Conservation (phyloP, 2,113 vertebrate genomes). For the Dissostichus mawsoni region DNA sequence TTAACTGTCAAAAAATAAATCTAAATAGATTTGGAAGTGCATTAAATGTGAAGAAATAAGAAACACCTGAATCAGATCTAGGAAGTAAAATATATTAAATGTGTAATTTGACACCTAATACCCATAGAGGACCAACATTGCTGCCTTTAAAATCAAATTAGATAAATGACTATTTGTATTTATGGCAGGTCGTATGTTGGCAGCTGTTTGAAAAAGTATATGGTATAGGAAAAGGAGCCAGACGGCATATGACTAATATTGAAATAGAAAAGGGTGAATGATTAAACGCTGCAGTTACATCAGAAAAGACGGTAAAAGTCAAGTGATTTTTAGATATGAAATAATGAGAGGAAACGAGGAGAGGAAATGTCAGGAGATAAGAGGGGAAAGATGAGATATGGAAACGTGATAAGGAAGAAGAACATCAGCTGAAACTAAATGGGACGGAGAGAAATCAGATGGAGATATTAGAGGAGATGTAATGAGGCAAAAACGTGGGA, state of each 20-base stretch:
- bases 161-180: too few relatives aligned
- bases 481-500: background rate
- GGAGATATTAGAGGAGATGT: conserved; percentile 4
- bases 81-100: background rate
- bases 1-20: too few relatives aligned
- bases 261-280: background rate
- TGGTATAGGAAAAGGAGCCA: background rate
- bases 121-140: too few relatives aligned
- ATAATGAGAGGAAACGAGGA: background rate
- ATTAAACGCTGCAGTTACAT: conserved; percentile 21
- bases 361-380: conserved; percentile 1
- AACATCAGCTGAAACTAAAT: background rate
- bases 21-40: too few relatives aligned
- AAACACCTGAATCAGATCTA: background rate
- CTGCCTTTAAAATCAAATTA: background rate
- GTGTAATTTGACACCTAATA: background rate
- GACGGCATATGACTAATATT: rapidly evolving
- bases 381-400: background rate
- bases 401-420: background rate
- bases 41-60: background rate
- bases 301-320: conserved; percentile 28
- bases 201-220: background rate
- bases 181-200: too few relatives aligned
- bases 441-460: background rate
- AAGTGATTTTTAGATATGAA: background rate